Evolutionary conservation across 2,797 vertebrate genomes (phyloP).

Genomic region (Rhinophrynus dorsalis): DNA sequence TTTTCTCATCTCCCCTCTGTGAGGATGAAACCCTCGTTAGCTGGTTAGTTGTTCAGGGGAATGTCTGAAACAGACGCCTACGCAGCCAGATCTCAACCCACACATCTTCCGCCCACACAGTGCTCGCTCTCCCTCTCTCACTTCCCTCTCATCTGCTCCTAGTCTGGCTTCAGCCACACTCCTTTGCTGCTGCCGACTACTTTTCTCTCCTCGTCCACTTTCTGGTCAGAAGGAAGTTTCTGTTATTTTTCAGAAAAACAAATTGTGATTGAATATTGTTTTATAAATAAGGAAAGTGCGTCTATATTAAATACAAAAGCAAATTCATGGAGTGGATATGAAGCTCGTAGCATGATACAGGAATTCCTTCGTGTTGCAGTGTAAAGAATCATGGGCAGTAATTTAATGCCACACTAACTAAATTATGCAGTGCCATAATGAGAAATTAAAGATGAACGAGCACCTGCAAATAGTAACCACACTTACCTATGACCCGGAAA

Average conservation of each 20-base stretch:
- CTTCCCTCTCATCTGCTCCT: conserved; percentile 31
- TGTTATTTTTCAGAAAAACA: neutral
- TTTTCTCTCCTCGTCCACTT: neutral
- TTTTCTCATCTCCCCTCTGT: neutral
- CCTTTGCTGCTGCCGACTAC: conserved; percentile 34
- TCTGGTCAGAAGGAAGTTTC: neutral
- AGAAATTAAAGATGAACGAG: no score
- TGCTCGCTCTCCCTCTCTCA: conserved; percentile 28
- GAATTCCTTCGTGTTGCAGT: no score
- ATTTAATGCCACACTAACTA: no score
- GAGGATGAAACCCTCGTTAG: conserved; percentile 33
- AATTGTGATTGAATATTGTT: no score
- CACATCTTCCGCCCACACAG: conserved; percentile 47
- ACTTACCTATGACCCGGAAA: no score
- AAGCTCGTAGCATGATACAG: no score
- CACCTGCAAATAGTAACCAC: no score
- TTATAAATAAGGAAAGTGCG: no score
- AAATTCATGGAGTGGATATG: no score
- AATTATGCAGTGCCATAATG: no score
- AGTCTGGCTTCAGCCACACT: conserved; percentile 27
- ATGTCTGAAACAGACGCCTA: conserved; percentile 75
- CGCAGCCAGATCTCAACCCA: conserved; percentile 54
- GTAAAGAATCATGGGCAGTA: no score
- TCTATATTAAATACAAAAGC: no score
- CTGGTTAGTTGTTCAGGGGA: conserved; percentile 68